Evolutionary conservation across 1,140 invertebrate species (phyloP).

Genomic region (Thaumetopoea pityocampa): DNA sequence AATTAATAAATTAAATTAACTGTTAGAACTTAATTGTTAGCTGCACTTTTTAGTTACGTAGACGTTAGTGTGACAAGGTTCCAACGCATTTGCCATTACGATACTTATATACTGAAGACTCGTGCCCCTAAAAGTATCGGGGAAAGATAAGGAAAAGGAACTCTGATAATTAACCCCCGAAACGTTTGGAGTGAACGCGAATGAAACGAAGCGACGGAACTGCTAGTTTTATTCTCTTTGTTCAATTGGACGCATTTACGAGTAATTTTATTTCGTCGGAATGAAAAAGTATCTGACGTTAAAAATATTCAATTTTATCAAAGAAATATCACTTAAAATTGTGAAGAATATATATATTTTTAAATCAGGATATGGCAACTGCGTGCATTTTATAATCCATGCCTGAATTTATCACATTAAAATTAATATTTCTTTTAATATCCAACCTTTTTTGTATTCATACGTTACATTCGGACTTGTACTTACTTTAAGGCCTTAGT

Average conservation of each 20-base stretch:
- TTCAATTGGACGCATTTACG: neutral
- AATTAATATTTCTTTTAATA: no score
- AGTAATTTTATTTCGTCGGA: neutral
- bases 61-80: no score
- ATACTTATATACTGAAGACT: no score
- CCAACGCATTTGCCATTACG: no score
- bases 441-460: no score
- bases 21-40: no score
- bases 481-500: no score
- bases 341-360: neutral
- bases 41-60: no score
- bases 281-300: neutral
- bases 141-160: slow-evolving; percentile 29
- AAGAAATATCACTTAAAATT: neutral
- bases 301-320: neutral
- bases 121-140: slow-evolving; percentile 33
- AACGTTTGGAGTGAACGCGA: slow-evolving; percentile 29
- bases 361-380: neutral
- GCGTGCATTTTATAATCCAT: no score
- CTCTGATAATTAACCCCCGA: slow-evolving; percentile 31
- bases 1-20: no score
- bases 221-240: slow-evolving; percentile 26
- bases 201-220: slow-evolving; percentile 27
- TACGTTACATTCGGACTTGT: no score
- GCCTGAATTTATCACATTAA: no score